A percentile compares a stretch with the other conserved stretches of the same genome.
phyloP scores from a whole-genome alignment of 1,140 invertebrate genomes.

The Ridgeia piscesae region DNA sequence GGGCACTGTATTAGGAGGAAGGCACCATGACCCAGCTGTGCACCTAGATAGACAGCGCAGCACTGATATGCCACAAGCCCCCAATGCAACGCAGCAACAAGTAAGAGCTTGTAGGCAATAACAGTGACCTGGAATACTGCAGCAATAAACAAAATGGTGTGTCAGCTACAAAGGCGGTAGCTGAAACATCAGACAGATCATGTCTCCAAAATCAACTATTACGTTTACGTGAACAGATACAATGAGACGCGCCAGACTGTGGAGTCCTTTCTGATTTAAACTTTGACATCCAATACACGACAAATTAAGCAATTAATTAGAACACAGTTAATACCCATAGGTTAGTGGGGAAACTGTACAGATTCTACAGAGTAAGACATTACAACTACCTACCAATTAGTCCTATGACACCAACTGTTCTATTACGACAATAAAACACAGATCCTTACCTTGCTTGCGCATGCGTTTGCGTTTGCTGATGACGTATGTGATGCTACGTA shows the following conservation, averaged over 20 bases:
- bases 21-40: not conserved
- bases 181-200: not conserved
- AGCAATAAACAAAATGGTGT: not conserved
- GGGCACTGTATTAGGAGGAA: not conserved
- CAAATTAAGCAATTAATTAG: too few species aligned
- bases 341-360: too few species aligned
- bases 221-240: too few species aligned
- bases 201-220: not conserved
- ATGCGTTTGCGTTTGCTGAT: not conserved
- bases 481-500: not conserved
- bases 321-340: too few species aligned
- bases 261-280: too few species aligned
- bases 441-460: not conserved
- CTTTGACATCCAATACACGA: too few species aligned
- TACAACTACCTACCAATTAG: not conserved
- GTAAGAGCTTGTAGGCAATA: not conserved
- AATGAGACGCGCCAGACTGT: too few species aligned
- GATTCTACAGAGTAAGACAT: too few species aligned
- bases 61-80: not conserved
- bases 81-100: not conserved
- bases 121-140: not conserved
- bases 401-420: not conserved
- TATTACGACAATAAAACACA: not conserved
- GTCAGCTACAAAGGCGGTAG: not conserved
- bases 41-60: not conserved